A percentile compares a stretch with the other conserved stretches of the same genome.
Conservation (phyloP, 2,113 vertebrate genomes). For the Vanacampus margaritifer region DNA sequence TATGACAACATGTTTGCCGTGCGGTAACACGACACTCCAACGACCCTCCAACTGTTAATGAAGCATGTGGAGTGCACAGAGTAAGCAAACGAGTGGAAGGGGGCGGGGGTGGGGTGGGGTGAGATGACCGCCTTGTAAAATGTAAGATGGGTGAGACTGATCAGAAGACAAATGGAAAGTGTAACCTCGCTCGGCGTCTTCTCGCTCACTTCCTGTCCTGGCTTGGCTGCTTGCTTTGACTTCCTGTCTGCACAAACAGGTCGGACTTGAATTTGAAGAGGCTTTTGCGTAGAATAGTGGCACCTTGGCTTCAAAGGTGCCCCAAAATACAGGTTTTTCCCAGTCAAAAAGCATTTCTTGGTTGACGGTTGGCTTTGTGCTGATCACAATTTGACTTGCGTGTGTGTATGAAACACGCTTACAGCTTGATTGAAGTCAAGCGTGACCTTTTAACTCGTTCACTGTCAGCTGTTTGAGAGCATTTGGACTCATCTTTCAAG, state of each 20-base stretch:
- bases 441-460: no score
- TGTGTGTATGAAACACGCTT: no score
- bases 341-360: no score
- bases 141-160: not conserved
- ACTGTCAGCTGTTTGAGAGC: no score
- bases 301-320: no score
- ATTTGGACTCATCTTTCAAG: no score
- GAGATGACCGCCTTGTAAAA: not conserved
- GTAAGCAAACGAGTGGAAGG: not conserved
- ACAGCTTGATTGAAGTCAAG: no score
- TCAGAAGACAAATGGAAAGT: not conserved
- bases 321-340: no score
- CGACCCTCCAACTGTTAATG: slow-evolving; percentile 4
- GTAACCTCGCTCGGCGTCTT: not conserved
- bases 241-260: not conserved
- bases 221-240: not conserved
- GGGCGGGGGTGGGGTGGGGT: not conserved
- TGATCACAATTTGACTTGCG: no score
- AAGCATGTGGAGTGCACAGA: not conserved
- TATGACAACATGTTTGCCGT: not conserved
- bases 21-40: not conserved
- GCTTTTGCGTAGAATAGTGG: no score
- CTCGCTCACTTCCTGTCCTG: not conserved
- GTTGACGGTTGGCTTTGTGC: no score
- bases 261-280: not conserved